phyloP scores from a whole-genome alignment of 2,113 vertebrate species.

The Pagrus major region DNA sequence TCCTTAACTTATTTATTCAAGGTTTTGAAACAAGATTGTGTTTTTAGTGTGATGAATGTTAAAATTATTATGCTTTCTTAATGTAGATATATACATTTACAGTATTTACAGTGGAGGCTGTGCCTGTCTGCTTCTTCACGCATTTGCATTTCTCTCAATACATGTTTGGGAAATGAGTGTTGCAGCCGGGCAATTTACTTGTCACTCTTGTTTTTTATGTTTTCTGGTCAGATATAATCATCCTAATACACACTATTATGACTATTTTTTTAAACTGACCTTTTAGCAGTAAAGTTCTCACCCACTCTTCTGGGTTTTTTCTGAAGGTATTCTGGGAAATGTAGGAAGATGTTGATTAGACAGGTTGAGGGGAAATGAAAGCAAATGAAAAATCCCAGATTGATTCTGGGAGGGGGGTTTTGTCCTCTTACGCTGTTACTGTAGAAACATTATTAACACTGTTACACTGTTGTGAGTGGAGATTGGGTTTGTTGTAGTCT shows the following conservation, averaged over 20 bases:
- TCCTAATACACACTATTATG: neutral
- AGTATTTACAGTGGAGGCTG: neutral
- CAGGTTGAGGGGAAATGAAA: neutral
- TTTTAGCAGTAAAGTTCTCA: neutral
- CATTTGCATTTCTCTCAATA: neutral
- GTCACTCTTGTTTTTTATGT: neutral
- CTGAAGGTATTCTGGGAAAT: slow-evolving; percentile 23
- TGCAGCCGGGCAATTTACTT: neutral
- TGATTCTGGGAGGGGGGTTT: neutral
- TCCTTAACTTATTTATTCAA: too few relatives aligned
- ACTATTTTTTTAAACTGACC: neutral
- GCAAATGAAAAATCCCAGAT: slow-evolving; percentile 10
- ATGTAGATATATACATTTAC: neutral
- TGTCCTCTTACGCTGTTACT: neutral
- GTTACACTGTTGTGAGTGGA: neutral
- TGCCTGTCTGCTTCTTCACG: neutral
- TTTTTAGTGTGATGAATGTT: neutral
- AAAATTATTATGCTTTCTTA: neutral
- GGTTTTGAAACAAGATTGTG: neutral
- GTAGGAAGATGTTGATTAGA: slow-evolving; percentile 14
- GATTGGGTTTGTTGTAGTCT: slow-evolving; percentile 23
- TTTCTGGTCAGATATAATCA: neutral
- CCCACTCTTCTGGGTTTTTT: neutral
- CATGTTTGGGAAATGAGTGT: slow-evolving; percentile 1
- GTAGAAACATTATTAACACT: neutral